These are phyloP conservation scores for Meta bourneti DNA, from an alignment of 2,888 invertebrate species.

Conservation along the genomic window DNA sequence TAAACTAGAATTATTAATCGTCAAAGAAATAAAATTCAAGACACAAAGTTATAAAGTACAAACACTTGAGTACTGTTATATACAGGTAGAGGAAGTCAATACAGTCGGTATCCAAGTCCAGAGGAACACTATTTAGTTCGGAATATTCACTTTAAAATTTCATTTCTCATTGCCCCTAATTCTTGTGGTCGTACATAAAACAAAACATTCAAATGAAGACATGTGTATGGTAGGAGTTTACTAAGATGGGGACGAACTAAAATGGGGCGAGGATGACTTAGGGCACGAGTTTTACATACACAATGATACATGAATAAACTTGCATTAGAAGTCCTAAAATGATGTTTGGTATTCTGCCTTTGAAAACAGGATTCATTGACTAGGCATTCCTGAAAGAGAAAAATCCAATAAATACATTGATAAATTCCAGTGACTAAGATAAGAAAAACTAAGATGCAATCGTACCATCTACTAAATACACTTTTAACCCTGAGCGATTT, in stretches of 20 bases:
- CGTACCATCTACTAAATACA: not conserved
- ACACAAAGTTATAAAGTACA: too few relatives aligned
- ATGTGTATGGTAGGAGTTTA: slow-evolving; percentile 15
- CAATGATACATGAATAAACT: slow-evolving; percentile 25
- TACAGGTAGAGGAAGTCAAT: too few relatives aligned
- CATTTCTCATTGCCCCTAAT: not conserved
- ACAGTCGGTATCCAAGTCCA: too few relatives aligned
- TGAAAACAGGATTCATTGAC: slow-evolving; percentile 30
- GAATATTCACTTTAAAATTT: too few relatives aligned
- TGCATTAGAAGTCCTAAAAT: slow-evolving; percentile 30
- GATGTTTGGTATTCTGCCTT: slow-evolving; percentile 43
- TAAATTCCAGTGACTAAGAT: too few relatives aligned
- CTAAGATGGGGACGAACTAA: too few relatives aligned
- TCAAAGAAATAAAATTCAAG: too few relatives aligned
- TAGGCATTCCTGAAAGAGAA: slow-evolving; percentile 59
- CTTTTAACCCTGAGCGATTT: not conserved
- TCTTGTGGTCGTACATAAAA: slow-evolving; percentile 40
- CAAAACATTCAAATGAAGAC: not conserved
- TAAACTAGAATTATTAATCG: too few relatives aligned
- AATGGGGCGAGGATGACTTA: slow-evolving; percentile 52
- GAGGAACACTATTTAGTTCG: too few relatives aligned
- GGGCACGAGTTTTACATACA: slow-evolving; percentile 34
- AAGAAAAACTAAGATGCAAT: not conserved
- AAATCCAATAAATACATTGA: slow-evolving; percentile 9
- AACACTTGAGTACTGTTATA: too few relatives aligned